These are phyloP conservation scores for Orthosia gracilis DNA, from an alignment of 2,888 invertebrate genomes.

Conservation along the genomic window DNA sequence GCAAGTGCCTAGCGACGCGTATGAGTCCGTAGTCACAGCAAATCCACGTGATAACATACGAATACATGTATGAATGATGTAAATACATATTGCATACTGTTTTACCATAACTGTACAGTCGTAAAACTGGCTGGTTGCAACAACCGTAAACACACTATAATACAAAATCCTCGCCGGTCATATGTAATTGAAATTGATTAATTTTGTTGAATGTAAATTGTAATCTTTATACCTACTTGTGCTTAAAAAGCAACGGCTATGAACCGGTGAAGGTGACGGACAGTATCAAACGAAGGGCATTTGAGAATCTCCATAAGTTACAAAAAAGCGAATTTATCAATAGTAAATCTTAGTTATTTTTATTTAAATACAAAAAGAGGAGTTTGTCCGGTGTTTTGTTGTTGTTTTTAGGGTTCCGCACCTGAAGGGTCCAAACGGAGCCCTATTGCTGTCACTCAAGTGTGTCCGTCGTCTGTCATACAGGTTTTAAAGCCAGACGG, in stretches of 20 bases:
- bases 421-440: too few species aligned
- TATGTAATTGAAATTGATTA: background rate
- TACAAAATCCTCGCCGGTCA: background rate
- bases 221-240: too few species aligned
- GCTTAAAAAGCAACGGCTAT: background rate
- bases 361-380: too few species aligned
- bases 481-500: too few species aligned
- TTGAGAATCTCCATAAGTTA: too few species aligned
- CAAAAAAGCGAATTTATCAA: too few species aligned
- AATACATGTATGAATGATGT: conserved; percentile 9
- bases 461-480: too few species aligned
- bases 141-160: background rate
- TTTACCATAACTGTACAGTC: background rate
- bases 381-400: too few species aligned
- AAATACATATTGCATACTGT: background rate
- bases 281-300: background rate
- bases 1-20: background rate
- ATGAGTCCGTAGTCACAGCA: conserved; percentile 23
- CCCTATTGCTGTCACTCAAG: too few species aligned
- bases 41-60: conserved; percentile 11
- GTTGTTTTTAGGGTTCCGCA: too few species aligned
- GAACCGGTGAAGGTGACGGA: background rate
- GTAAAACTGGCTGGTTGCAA: background rate
- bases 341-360: too few species aligned
- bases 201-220: background rate